These are phyloP conservation scores for Myotis davidii DNA, from an alignment of 2,113 vertebrate species.

Conservation along the genomic window DNA sequence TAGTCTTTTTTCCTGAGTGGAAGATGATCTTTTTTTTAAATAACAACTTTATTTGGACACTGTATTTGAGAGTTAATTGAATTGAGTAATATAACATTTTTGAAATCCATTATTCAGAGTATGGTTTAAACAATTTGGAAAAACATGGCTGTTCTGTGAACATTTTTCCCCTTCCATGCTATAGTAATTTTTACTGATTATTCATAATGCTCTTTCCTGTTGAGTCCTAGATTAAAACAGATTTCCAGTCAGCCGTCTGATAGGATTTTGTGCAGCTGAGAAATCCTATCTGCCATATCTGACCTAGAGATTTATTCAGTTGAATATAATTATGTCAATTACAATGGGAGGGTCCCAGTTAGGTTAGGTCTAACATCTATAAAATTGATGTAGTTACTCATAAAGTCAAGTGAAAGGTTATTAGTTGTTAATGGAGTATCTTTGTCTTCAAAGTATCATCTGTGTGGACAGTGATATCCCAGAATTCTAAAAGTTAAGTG, in stretches of 20 bases:
- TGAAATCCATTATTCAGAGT: not conserved
- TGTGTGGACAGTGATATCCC: not conserved
- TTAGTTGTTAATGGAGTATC: not conserved
- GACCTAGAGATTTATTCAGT: not conserved
- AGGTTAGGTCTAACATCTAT: not conserved
- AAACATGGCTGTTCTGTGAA: not conserved
- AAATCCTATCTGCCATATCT: not conserved
- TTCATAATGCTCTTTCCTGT: not conserved
- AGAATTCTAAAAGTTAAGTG: slow-evolving; percentile 2
- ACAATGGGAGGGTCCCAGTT: not conserved
- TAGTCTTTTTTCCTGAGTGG: not conserved
- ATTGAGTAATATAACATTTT: not conserved
- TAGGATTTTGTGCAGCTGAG: not conserved
- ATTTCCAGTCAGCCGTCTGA: not conserved
- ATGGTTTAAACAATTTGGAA: not conserved
- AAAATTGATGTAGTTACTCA: not conserved
- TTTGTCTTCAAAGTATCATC: slow-evolving; percentile 2
- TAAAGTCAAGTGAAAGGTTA: slow-evolving; percentile 37
- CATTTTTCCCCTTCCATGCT: not conserved
- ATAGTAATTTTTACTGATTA: not conserved
- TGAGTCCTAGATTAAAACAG: slow-evolving; percentile 36
- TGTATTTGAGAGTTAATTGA: slow-evolving; percentile 2
- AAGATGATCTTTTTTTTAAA: not conserved
- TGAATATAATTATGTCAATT: not conserved
- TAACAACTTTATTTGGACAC: not conserved